Evolutionary conservation across 92 coral and sea anemone genomes (phyloP).

Genomic region (Paramuricea clavata): DNA sequence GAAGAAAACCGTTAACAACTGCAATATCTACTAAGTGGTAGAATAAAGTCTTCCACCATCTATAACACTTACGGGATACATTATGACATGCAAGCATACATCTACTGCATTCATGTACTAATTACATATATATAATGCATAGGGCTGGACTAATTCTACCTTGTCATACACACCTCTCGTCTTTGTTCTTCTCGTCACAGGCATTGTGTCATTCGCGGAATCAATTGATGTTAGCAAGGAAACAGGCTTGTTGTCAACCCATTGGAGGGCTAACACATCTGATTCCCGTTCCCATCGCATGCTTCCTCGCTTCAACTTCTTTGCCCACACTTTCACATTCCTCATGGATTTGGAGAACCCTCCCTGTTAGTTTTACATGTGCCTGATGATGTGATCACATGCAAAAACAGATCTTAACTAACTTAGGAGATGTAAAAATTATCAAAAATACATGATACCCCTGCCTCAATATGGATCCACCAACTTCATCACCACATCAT

Average conservation of each 20-base stretch:
- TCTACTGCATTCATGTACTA: no score
- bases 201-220: background rate
- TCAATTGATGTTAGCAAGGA: conserved; percentile 13
- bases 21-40: no score
- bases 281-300: conserved; percentile 70
- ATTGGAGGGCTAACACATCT: conserved; percentile 60
- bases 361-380: conserved; percentile 60
- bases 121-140: no score
- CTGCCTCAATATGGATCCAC: conserved; percentile 55
- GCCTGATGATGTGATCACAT: conserved; percentile 66
- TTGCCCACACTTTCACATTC: conserved; percentile 75
- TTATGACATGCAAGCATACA: no score
- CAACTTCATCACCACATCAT: conserved; percentile 73
- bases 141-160: no score
- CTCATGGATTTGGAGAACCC: conserved; percentile 68
- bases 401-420: conserved; percentile 62
- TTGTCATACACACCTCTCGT: background rate
- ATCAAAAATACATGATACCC: conserved; percentile 79
- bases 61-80: no score
- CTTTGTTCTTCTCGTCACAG: background rate
- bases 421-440: conserved; percentile 66
- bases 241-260: conserved; percentile 33
- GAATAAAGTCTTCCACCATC: no score
- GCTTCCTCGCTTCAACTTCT: conserved; percentile 46
- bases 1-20: no score